Evolutionary conservation across 2,888 invertebrate genomes (phyloP).

Genomic region (Corbicula japonica): DNA sequence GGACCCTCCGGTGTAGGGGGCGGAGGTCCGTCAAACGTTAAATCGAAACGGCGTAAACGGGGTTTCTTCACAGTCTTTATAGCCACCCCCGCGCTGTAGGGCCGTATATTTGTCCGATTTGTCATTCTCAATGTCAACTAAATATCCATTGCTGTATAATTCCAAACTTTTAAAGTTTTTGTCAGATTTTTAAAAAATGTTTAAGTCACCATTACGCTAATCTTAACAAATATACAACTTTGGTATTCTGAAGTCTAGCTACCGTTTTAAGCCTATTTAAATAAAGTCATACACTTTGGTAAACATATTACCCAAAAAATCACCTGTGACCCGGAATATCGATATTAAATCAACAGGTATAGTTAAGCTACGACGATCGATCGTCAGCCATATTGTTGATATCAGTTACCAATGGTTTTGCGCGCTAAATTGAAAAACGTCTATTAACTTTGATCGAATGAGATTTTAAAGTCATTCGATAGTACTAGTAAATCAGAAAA

Average conservation of each 20-base stretch:
- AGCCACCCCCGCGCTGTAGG: constrained; percentile 50
- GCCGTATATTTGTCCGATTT: constrained; percentile 53
- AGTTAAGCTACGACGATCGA: constrained; percentile 25
- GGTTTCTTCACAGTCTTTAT: constrained; percentile 64
- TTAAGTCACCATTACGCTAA: constrained; percentile 29
- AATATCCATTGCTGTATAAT: neutral
- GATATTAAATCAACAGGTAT: constrained; percentile 23
- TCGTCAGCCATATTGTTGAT: constrained; percentile 71
- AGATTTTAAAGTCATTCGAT: constrained; percentile 55
- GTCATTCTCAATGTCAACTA: constrained; percentile 42
- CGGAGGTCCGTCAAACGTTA: constrained; percentile 59
- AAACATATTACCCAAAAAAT: constrained; percentile 24
- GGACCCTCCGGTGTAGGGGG: constrained; percentile 54
- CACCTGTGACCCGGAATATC: constrained; percentile 19
- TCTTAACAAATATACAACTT: constrained; percentile 7
- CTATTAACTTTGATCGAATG: constrained; percentile 54
- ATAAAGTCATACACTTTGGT: constrained; percentile 33
- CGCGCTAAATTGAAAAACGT: constrained; percentile 43
- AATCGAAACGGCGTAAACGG: constrained; percentile 59
- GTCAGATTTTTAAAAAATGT: constrained; percentile 5
- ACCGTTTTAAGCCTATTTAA: constrained; percentile 44
- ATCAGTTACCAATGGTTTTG: constrained; percentile 68
- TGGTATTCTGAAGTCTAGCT: constrained; percentile 20
- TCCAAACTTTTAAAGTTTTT: neutral
- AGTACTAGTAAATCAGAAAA: constrained; percentile 28